phyloP scores from a whole-genome alignment of 2,113 vertebrate species.

The Oriolus oriolus region DNA sequence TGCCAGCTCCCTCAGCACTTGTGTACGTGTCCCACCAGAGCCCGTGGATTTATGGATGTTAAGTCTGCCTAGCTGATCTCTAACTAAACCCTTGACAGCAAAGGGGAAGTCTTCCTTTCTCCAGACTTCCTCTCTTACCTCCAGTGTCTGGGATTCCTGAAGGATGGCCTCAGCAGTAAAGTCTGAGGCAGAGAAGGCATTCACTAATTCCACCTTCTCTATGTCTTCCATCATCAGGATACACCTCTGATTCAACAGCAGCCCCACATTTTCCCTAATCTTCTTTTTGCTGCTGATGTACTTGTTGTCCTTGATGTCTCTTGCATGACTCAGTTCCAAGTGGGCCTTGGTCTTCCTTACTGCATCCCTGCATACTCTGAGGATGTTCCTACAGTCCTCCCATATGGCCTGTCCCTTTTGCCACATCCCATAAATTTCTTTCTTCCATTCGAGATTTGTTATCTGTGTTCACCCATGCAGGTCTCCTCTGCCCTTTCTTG shows the following conservation, averaged over 20 bases:
- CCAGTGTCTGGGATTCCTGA: neutral
- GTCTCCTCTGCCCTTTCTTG: neutral
- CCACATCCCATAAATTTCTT: neutral
- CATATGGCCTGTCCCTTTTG: fast-evolving
- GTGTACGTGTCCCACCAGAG: neutral
- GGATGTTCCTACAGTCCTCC: neutral
- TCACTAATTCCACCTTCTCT: neutral
- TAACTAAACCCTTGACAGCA: neutral
- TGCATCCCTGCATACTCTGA: neutral
- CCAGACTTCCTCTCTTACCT: neutral
- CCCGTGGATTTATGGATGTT: neutral
- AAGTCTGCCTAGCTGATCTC: neutral
- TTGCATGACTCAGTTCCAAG: neutral
- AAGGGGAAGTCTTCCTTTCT: neutral
- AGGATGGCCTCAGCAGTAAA: neutral
- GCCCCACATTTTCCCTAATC: neutral
- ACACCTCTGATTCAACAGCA: neutral
- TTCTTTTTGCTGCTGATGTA: neutral
- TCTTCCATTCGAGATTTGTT: neutral
- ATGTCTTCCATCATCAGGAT: neutral
- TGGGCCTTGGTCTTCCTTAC: neutral
- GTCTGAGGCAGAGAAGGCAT: neutral
- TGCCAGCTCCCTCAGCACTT: neutral
- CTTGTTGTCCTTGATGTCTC: neutral
- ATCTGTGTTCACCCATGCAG: neutral